phyloP scores from a whole-genome alignment of 2,113 vertebrate genomes.

The Prietella phreatophila region DNA sequence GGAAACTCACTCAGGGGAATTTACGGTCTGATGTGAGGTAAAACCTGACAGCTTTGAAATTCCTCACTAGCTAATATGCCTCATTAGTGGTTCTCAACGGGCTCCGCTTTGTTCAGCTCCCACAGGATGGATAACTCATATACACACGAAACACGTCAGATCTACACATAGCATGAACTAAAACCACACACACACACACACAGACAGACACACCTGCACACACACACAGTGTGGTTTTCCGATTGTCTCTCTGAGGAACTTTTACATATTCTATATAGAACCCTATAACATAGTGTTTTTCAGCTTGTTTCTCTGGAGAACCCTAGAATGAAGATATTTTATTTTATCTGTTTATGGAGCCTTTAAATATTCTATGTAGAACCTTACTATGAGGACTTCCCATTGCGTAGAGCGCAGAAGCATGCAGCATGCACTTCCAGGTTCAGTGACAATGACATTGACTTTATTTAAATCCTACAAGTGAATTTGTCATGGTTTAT shows the following conservation, averaged over 20 bases:
- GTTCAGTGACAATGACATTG: too few relatives aligned
- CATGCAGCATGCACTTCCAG: too few relatives aligned
- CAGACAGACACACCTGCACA: neutral
- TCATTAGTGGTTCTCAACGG: constrained; percentile 24
- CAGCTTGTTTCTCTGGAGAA: neutral
- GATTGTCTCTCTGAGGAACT: neutral
- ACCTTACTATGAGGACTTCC: neutral
- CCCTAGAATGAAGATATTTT: neutral
- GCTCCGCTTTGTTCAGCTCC: constrained; percentile 6
- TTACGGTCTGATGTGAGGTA: constrained; percentile 2
- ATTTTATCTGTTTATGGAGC: neutral
- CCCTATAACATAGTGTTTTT: neutral
- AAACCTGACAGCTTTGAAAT: constrained; percentile 19
- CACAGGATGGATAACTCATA: neutral
- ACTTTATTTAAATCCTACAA: too few relatives aligned
- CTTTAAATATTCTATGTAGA: neutral
- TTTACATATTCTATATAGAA: neutral
- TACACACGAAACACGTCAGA: neutral
- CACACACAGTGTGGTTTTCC: neutral
- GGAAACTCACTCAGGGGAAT: neutral
- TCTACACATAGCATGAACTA: neutral
- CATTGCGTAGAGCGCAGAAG: too few relatives aligned
- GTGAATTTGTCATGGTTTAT: too few relatives aligned
- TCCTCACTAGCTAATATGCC: constrained; percentile 15
- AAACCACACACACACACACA: neutral